A percentile compares a stretch with the other conserved stretches of the same genome.
phyloP scores from a whole-genome alignment of 2,888 invertebrate species.

The Drosophila nr. perissopoda region DNA sequence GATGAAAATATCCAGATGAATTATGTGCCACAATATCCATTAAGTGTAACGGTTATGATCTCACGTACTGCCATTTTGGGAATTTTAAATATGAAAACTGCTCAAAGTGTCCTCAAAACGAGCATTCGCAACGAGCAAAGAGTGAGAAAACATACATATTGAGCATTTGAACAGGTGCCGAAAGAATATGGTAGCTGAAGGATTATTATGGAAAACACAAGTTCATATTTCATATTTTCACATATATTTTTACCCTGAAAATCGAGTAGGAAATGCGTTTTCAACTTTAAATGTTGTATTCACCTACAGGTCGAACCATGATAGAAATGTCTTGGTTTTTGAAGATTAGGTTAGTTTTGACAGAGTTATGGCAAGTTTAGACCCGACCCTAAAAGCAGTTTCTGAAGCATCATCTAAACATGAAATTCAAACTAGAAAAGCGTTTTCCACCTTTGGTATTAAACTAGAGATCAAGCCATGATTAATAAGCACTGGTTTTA shows the following conservation, averaged over 20 bases:
- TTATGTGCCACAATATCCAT: conserved; percentile 61
- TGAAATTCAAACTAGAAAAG: neutral
- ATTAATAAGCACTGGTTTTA: neutral
- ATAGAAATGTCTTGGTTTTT: neutral
- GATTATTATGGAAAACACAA: neutral
- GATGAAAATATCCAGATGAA: conserved; percentile 69
- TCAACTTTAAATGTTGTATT: neutral
- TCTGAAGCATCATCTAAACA: rapidly evolving
- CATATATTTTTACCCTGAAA: neutral
- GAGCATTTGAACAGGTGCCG: conserved; percentile 31
- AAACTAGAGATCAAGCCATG: neutral
- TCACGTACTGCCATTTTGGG: conserved; percentile 81
- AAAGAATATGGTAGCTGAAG: neutral
- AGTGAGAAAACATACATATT: conserved; percentile 21
- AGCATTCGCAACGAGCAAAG: conserved; percentile 48
- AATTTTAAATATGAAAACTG: conserved; percentile 79
- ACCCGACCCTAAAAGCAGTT: rapidly evolving
- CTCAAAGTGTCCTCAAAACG: conserved; percentile 77
- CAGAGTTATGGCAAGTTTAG: neutral
- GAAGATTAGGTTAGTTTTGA: rapidly evolving
- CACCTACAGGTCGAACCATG: neutral
- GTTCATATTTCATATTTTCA: neutral
- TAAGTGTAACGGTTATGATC: conserved; percentile 79
- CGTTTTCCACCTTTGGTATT: neutral
- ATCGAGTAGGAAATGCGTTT: neutral